phyloP scores from a whole-genome alignment of 2,113 vertebrate genomes.

The Raja brachyura region DNA sequence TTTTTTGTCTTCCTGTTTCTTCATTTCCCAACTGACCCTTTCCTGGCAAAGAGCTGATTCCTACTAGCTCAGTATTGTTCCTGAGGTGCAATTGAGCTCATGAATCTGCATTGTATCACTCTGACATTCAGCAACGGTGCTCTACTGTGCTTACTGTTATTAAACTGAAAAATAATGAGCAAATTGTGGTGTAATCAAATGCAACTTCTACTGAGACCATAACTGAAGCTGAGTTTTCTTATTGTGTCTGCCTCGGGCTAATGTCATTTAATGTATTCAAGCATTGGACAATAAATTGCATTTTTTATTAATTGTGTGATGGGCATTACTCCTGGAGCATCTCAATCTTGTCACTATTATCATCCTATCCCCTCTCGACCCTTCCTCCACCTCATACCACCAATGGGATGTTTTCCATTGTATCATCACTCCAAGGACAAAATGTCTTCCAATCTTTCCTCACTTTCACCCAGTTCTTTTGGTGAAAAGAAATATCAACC shows the following conservation, averaged over 20 bases:
- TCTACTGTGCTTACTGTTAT: not conserved
- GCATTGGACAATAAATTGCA: not conserved
- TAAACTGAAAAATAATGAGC: not conserved
- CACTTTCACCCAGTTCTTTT: not conserved
- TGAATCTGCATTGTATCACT: not conserved
- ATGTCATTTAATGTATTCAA: not conserved
- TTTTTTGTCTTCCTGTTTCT: not conserved
- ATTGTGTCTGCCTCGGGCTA: not conserved
- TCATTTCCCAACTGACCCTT: not conserved
- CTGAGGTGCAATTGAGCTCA: not conserved
- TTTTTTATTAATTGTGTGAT: not conserved
- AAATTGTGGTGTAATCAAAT: not conserved
- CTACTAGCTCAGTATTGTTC: not conserved
- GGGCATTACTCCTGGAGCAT: not conserved
- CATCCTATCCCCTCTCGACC: no score
- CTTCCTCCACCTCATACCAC: not conserved
- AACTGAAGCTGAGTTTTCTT: not conserved
- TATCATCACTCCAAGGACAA: not conserved
- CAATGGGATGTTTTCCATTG: not conserved
- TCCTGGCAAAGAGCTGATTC: not conserved
- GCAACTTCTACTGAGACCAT: not conserved
- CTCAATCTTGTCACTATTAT: not conserved
- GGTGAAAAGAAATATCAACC: not conserved
- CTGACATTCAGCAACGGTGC: not conserved
- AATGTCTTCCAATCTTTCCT: not conserved